These are phyloP conservation scores for Menidia beryllina DNA, from an alignment of 2,113 vertebrate species.

Conservation along the genomic window DNA sequence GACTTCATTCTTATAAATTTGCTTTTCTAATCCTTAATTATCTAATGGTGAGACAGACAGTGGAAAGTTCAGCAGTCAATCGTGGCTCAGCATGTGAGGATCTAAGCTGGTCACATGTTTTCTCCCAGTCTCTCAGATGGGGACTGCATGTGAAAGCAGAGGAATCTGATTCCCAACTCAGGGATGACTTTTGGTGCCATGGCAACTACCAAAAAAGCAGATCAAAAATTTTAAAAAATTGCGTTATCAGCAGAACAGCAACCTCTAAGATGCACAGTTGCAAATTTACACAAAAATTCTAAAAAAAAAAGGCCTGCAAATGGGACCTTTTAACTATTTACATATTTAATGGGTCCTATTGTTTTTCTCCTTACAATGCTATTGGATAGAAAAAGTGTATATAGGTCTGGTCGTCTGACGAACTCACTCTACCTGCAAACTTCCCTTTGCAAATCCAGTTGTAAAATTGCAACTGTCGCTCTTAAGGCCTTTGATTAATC, in stretches of 20 bases:
- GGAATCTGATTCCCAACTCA: background rate
- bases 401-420: no score
- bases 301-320: no score
- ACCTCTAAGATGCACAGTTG: no score
- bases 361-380: no score
- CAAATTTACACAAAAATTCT: no score
- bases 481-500: background rate
- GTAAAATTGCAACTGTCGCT: no score
- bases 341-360: no score
- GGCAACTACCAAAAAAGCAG: background rate
- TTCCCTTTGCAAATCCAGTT: no score
- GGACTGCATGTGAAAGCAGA: background rate
- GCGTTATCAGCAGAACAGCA: background rate
- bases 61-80: constrained; percentile 28
- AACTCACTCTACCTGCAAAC: no score
- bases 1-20: background rate
- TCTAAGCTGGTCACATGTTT: constrained; percentile 16
- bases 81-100: constrained; percentile 32
- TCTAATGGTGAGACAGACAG: background rate
- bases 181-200: background rate
- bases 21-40: constrained; percentile 4
- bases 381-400: no score
- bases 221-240: background rate
- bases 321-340: no score
- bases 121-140: background rate